Evolutionary conservation across 2,113 vertebrate genomes (phyloP).

Genomic region (Centropus unirufus): DNA sequence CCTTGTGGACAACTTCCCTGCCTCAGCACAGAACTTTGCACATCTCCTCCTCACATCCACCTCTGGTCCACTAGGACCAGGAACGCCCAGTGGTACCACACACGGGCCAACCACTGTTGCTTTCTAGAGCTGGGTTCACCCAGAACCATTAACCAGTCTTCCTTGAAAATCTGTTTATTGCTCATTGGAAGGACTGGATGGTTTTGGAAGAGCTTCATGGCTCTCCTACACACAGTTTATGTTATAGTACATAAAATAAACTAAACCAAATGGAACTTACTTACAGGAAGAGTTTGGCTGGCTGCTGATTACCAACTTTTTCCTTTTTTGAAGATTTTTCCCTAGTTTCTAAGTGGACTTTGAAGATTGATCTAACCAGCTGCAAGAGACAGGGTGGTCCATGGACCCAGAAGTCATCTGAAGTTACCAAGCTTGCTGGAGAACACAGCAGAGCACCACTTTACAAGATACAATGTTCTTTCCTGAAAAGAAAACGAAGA

Average conservation of each 20-base stretch:
- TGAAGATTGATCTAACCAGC: neutral
- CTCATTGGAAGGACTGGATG: neutral
- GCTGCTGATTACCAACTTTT: neutral
- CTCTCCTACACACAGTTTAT: neutral
- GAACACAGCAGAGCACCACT: neutral
- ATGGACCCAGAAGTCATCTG: neutral
- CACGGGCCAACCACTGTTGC: neutral
- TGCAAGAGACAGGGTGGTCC: neutral
- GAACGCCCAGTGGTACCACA: neutral
- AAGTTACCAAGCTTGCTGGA: neutral
- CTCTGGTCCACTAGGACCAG: neutral
- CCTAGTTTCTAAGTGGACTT: neutral
- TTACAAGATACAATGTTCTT: neutral
- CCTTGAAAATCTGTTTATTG: neutral
- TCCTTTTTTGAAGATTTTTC: neutral
- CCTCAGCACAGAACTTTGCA: neutral
- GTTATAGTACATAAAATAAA: neutral
- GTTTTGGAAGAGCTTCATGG: neutral
- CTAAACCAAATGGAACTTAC: neutral
- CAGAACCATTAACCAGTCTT: neutral
- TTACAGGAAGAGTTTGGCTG: neutral
- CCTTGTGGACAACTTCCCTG: neutral
- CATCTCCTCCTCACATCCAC: neutral
- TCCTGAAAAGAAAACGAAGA: neutral
- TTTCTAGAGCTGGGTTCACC: neutral